Evolutionary conservation across 2,888 invertebrate species (phyloP).

Genomic region (Clitarchus hookeri): DNA sequence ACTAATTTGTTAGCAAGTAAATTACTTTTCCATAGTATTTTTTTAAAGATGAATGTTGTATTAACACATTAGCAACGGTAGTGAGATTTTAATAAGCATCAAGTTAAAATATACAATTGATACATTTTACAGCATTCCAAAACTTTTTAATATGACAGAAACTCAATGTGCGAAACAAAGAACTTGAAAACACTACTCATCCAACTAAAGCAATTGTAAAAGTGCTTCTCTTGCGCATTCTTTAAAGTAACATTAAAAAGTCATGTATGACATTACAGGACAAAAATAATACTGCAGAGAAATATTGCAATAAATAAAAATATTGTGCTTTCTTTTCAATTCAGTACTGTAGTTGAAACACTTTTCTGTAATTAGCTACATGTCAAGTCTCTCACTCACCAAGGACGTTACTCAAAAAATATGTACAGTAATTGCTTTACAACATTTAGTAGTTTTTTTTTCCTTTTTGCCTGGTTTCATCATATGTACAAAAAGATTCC

Average conservation of each 20-base stretch:
- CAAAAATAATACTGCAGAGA: constrained; percentile 3
- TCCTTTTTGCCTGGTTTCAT: neutral
- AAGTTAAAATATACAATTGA: constrained; percentile 37
- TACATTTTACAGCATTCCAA: constrained; percentile 32
- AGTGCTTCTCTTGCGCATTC: neutral
- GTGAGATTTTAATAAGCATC: constrained; percentile 42
- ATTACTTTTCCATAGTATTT: no score
- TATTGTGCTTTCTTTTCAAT: constrained; percentile 5
- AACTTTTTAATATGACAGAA: constrained; percentile 25
- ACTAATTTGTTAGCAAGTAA: no score
- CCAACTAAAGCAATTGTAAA: neutral
- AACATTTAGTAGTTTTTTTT: neutral
- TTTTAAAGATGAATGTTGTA: neutral
- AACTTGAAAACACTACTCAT: neutral
- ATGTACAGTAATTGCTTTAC: constrained; percentile 29
- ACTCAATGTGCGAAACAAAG: neutral
- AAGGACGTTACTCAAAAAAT: constrained; percentile 34
- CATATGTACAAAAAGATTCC: neutral
- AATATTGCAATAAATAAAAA: constrained; percentile 26
- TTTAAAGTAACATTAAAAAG: neutral
- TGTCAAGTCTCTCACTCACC: neutral
- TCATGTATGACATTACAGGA: neutral
- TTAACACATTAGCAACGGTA: neutral
- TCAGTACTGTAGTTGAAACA: constrained; percentile 12
- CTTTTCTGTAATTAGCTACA: neutral